A percentile compares a stretch with the other conserved stretches of the same genome.
phyloP scores from a whole-genome alignment of 2,888 invertebrate genomes.

The Spisula subtruncata region DNA sequence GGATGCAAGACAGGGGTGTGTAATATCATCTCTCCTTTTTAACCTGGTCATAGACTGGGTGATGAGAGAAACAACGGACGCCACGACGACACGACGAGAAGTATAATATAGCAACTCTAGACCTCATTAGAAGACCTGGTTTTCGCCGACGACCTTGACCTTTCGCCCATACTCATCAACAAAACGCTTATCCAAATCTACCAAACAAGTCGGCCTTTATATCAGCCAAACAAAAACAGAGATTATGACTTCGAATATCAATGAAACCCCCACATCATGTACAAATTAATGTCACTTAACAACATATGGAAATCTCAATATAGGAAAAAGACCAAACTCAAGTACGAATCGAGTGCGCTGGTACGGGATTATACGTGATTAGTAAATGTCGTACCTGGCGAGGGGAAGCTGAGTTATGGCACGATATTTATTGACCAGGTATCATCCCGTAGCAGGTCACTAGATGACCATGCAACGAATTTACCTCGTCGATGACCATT shows the following conservation, averaged over 20 bases:
- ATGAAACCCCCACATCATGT: background rate
- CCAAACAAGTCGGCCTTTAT: background rate
- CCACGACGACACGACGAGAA: constrained; percentile 24
- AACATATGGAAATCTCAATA: background rate
- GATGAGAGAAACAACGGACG: constrained; percentile 48
- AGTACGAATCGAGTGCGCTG: background rate
- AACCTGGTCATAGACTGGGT: constrained; percentile 48
- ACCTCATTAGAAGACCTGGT: background rate
- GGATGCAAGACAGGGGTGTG: constrained; percentile 58
- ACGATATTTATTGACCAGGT: no score
- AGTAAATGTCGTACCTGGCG: no score
- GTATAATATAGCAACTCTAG: background rate
- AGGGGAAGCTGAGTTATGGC: no score
- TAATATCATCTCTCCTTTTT: constrained; percentile 50
- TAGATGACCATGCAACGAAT: no score
- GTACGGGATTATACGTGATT: no score
- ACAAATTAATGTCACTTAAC: no score
- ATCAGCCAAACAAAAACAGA: background rate
- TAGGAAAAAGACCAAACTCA: background rate
- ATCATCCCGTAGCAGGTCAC: no score
- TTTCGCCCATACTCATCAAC: background rate
- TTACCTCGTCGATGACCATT: no score
- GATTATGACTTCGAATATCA: background rate
- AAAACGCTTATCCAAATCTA: background rate
- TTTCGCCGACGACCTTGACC: background rate